Evolutionary conservation across 2,888 invertebrate genomes (phyloP).

Genomic region (Campoplex capitator): DNA sequence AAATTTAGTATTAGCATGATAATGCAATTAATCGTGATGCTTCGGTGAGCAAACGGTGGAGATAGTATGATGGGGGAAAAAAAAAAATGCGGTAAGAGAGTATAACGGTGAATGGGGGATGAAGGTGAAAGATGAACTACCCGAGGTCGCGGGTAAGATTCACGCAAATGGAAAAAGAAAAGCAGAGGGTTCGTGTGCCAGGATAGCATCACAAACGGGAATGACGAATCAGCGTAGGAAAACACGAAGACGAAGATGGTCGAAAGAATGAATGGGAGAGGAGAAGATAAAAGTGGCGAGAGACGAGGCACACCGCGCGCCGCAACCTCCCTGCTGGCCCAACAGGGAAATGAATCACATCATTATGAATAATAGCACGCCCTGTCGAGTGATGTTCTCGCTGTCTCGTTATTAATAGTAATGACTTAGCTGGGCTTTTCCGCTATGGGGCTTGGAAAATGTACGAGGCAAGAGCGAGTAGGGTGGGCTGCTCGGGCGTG

Average conservation of each 20-base stretch:
- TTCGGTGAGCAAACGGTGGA: constrained; percentile 54
- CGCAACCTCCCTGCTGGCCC: constrained; percentile 59
- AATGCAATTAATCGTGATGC: constrained; percentile 76
- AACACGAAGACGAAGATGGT: constrained; percentile 54
- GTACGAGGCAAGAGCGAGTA: constrained; percentile 29
- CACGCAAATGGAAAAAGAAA: constrained; percentile 39
- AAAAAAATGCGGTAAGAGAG: constrained; percentile 39
- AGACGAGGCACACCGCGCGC: constrained; percentile 71
- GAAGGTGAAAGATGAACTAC: constrained; percentile 64
- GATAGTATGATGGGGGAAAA: constrained; percentile 46
- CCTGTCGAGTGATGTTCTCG: constrained; percentile 75
- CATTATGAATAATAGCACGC: constrained; percentile 81
- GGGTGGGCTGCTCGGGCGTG: constrained; percentile 49
- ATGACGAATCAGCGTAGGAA: constrained; percentile 46
- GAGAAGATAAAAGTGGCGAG: constrained; percentile 62
- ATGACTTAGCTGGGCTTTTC: constrained; percentile 79
- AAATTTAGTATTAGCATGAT: constrained; percentile 80
- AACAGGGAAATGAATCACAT: constrained; percentile 79
- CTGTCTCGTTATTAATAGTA: constrained; percentile 80
- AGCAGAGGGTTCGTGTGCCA: constrained; percentile 38
- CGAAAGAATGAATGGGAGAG: constrained; percentile 41
- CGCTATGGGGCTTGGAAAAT: constrained; percentile 66
- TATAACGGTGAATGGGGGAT: constrained; percentile 57
- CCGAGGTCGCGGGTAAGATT: constrained; percentile 19
- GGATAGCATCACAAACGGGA: constrained; percentile 49